Base-by-base conservation (phyloP, 2,113 vertebrate genomes). In the Pyxicephalus adspersus region DNA sequence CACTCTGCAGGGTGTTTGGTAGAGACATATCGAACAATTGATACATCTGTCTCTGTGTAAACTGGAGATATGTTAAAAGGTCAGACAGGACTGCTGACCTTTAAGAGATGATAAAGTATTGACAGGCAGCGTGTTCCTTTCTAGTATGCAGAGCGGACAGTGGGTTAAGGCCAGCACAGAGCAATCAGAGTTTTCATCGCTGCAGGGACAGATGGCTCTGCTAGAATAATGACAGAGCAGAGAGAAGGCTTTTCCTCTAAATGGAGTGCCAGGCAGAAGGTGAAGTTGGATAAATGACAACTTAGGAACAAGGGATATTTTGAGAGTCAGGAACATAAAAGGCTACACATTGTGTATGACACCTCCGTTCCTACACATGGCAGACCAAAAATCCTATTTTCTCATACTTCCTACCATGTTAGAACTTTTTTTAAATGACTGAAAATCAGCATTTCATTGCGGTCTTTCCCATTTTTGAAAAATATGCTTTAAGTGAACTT, bases 41-140 rank as follows among this genome's bases (percentile, higher is more conserved):
- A 82, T 82, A 82, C 71, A 82, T 55, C 80, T 82, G 80, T 74
- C 68, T 65, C 70, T 19, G 22, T 28, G 63, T 74, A 82, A 75
- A 34, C 29, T 9, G 70, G n/a, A 65, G 52, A 65, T 64, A 31
- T 50, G 51, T 45, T 75, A 82, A 66, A 82, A 82, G 71, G 71
- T 66, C 80, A 82, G 17, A 75, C 63, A 82, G 71, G 61, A 82
- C 28, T 58, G 61, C 34, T 81, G 80, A 82, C 80, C 61, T 82
- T 82, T 82, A 82, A 82, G 61, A 8, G 23, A 54, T 75, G 80
- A 82, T 74, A 74, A 82, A 45, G 80, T 82, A 82, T 82, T 82
- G 80, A 82, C 80, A 58, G 51, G 5, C 19, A 29, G 22, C 15
- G 60, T 63, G 61, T 65, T 74, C 26, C 51, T 54, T 31, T 34